Conservation (phyloP, 1,140 invertebrate species). For the Drosophila kohkoa region DNA sequence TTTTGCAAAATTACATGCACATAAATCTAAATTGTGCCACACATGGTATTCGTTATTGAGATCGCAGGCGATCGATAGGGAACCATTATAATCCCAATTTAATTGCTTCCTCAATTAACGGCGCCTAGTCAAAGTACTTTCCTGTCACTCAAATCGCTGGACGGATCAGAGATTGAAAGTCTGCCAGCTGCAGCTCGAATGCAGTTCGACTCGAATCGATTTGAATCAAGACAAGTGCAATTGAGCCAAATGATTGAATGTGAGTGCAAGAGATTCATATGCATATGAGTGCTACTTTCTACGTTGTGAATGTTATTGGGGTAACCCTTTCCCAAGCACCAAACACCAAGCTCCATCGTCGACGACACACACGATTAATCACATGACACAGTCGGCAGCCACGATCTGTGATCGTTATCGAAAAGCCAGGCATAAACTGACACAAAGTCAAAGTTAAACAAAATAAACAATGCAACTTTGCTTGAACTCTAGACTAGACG, state of each 20-base stretch:
- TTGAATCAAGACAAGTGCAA: slow-evolving; percentile 52
- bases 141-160: slow-evolving; percentile 38
- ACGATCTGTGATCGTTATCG: slow-evolving; percentile 71
- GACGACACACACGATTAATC: slow-evolving; percentile 70
- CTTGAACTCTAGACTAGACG: slow-evolving; percentile 64
- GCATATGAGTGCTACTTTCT: slow-evolving; percentile 76
- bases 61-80: slow-evolving; percentile 31
- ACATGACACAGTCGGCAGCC: slow-evolving; percentile 58
- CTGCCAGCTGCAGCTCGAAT: slow-evolving; percentile 46
- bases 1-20: slow-evolving; percentile 29
- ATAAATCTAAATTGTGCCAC: slow-evolving; percentile 75
- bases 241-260: slow-evolving; percentile 39
- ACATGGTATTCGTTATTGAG: slow-evolving; percentile 44
- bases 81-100: slow-evolving; percentile 47
- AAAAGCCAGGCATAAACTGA: slow-evolving; percentile 57
- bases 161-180: slow-evolving; percentile 52
- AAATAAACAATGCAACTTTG: slow-evolving; percentile 68
- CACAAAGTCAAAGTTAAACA: slow-evolving; percentile 76
- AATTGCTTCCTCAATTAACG: slow-evolving; percentile 62
- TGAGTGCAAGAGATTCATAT: slow-evolving; percentile 52
- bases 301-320: slow-evolving; percentile 41
- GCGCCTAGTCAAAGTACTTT: slow-evolving; percentile 29
- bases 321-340: slow-evolving; percentile 63
- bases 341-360: slow-evolving; percentile 1
- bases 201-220: background rate